Base-by-base conservation (phyloP, 2,888 invertebrate species). In the Hypsopygia costalis region DNA sequence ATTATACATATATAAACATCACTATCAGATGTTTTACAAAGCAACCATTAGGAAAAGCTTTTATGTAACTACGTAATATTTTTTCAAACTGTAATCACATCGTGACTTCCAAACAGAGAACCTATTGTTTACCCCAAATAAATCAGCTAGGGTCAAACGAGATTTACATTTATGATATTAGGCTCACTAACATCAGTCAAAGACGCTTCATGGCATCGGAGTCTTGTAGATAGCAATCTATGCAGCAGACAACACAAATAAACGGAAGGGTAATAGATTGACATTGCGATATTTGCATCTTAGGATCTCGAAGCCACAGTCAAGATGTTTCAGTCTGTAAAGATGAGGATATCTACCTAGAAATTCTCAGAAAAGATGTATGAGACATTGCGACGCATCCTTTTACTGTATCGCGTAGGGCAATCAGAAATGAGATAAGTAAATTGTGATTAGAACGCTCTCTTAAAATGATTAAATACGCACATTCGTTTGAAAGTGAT, bases 41-140 rank as follows among this genome's bases (percentile, higher is more conserved):
- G 16, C 16, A 16, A 16, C 2, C 2, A 16, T 2, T 3, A 16
- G 16, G 4, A 16, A 16, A 16, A 16, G 4, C 37, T 35, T 21
- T 37, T 25, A 2, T 7, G 6, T 6, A 11, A 9, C 32, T 28
- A 11, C 34, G 5, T 12, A n/a, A n/a, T n/a, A n/a, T 9, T 7
- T 12, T 12, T 8, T 31, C 16, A 36, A 25, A n/a, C n/a, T 25
- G 11, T 34, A 2, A 12, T 11, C 9, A 27, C 12, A 37, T 37
- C 30, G 36, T 39, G 40, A 55, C 52, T 64, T 50, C 49, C 52
- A 47, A 49, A 53, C 47, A 37, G 43, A 63, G 55, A 54, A 55
- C 43, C 55, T 46, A 69, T 70, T 73, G 69, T 73, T 59, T 59
- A 48, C 41, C 55, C 45, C 36, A 55, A 62, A 55, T 41, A 41